These are phyloP conservation scores for Diarsia mendica DNA, from an alignment of 2,888 invertebrate species.

Conservation along the genomic window DNA sequence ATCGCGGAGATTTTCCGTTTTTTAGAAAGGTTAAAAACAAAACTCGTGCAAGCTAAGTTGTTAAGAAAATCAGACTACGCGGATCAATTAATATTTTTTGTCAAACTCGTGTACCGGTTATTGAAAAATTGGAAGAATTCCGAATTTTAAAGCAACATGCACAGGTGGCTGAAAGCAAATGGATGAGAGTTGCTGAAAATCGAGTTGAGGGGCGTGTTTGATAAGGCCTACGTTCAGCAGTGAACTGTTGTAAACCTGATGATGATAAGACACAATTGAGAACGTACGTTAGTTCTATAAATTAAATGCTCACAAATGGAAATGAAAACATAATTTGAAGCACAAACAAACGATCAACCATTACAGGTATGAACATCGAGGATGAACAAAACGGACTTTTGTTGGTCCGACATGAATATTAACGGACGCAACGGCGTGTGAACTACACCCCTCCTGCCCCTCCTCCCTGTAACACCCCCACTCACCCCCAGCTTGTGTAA, in stretches of 20 bases:
- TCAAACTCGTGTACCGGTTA: neutral
- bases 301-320: neutral
- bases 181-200: no score
- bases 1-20: conserved; percentile 20
- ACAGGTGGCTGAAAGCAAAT: no score
- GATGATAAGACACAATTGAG: no score
- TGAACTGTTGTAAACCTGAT: no score
- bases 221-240: no score
- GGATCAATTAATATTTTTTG: neutral
- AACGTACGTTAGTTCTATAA: no score
- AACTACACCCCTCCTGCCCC: conserved; percentile 49
- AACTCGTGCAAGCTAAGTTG: neutral
- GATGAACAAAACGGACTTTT: conserved; percentile 62
- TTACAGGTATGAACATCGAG: conserved; percentile 62
- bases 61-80: neutral
- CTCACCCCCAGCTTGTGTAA: conserved; percentile 54
- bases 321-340: conserved; percentile 24
- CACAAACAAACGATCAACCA: conserved; percentile 38
- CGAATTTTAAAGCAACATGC: neutral
- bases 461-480: conserved; percentile 5
- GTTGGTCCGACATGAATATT: conserved; percentile 71
- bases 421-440: conserved; percentile 69
- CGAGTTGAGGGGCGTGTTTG: no score
- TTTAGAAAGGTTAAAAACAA: conserved; percentile 2
- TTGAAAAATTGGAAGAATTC: neutral